Evolutionary conservation across 2,888 invertebrate species (phyloP).

Genomic region (Cabera pusaria): DNA sequence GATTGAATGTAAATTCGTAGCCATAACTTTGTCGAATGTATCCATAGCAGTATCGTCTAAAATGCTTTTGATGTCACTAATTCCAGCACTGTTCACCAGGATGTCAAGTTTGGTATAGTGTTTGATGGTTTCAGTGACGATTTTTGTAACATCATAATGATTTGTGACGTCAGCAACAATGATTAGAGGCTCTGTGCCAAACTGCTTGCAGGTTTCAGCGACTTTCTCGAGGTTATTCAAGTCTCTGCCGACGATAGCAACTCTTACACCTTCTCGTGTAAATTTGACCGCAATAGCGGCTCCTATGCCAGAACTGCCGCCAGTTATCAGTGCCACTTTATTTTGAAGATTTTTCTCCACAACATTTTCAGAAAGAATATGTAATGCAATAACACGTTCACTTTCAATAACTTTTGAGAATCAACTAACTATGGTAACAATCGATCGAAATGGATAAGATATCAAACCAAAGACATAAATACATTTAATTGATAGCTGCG

Average conservation of each 20-base stretch:
- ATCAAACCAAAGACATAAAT: too few relatives aligned
- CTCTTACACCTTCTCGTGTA: conserved; percentile 30
- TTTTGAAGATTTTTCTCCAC: conserved; percentile 23
- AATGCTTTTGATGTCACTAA: conserved; percentile 24
- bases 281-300: conserved; percentile 44
- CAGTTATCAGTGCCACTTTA: conserved; percentile 51
- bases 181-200: conserved; percentile 28
- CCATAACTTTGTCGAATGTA: conserved; percentile 36
- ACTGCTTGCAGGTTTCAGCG: conserved; percentile 19
- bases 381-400: too few relatives aligned
- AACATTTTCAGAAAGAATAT: too few relatives aligned
- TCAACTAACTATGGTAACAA: too few relatives aligned
- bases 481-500: too few relatives aligned
- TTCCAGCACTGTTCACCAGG: conserved; percentile 44
- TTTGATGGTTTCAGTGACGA: conserved; percentile 33
- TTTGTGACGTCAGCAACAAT: conserved; percentile 40
- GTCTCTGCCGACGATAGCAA: conserved; percentile 35
- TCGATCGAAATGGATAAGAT: too few relatives aligned
- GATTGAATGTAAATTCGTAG: conserved; percentile 39
- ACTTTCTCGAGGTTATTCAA: conserved; percentile 32
- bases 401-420: too few relatives aligned
- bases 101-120: conserved; percentile 38
- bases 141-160: conserved; percentile 35
- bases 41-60: conserved; percentile 32
- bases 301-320: conserved; percentile 51